A percentile compares a stretch with the other conserved stretches of the same genome.
Conservation (phyloP, 2,888 invertebrate species). For the Ypsolopha scabrella region DNA sequence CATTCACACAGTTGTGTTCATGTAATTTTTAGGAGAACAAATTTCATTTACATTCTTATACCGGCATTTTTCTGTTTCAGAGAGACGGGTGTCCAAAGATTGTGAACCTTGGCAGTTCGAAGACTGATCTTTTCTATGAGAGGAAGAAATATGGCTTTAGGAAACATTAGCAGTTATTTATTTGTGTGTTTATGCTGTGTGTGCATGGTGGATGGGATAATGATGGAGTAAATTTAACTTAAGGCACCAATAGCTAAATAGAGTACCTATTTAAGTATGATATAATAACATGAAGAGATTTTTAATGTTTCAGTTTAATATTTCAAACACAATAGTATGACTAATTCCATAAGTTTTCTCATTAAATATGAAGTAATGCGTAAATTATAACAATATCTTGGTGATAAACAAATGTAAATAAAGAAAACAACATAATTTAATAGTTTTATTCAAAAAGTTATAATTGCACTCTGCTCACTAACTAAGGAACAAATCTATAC, state of each 20-base stretch:
- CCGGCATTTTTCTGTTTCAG: slow-evolving; percentile 46
- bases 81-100: slow-evolving; percentile 99
- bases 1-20: no score
- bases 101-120: slow-evolving; percentile 98
- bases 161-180: slow-evolving; percentile 73
- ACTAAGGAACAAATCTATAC: neutral
- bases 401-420: slow-evolving; percentile 5
- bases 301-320: neutral
- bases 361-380: no score
- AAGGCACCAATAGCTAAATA: no score
- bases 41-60: no score
- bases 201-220: neutral
- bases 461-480: neutral
- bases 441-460: slow-evolving; percentile 6
- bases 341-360: neutral
- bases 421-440: slow-evolving; percentile 4
- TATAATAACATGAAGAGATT: neutral
- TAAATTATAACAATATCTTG: neutral
- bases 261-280: no score
- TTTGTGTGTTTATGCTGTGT: neutral
- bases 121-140: slow-evolving; percentile 99
- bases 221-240: no score
- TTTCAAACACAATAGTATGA: neutral
- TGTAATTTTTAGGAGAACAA: no score
- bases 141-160: slow-evolving; percentile 99